These are phyloP conservation scores for Dolichallabes microphthalmus DNA, from an alignment of 2,113 vertebrate species.

Conservation along the genomic window DNA sequence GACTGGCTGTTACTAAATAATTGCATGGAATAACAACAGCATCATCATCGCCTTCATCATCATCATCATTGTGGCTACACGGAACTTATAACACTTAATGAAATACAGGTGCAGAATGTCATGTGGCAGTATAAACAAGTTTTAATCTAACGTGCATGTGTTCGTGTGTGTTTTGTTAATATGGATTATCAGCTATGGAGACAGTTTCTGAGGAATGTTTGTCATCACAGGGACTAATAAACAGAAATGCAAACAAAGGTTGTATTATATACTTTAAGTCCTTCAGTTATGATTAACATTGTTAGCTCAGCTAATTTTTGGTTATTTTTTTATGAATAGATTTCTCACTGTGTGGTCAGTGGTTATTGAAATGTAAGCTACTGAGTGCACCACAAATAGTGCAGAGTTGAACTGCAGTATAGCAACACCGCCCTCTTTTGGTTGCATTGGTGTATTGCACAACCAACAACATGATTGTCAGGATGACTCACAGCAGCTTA, in stretches of 20 bases:
- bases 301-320: not conserved
- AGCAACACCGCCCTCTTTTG: slow-evolving; percentile 22
- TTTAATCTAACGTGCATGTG: not conserved
- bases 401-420: not conserved
- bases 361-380: not conserved
- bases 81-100: not conserved
- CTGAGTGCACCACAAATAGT: not conserved
- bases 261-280: not conserved
- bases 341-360: not conserved
- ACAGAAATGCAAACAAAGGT: slow-evolving; percentile 33
- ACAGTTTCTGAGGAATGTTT: slow-evolving; percentile 59
- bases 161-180: not conserved
- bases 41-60: not conserved
- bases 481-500: not conserved
- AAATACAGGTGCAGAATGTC: not conserved
- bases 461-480: not conserved
- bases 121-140: not conserved
- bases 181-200: slow-evolving; percentile 48
- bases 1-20: not conserved
- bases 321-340: not conserved
- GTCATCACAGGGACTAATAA: slow-evolving; percentile 26
- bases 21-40: not conserved
- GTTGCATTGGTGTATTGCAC: not conserved
- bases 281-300: not conserved
- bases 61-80: not conserved